Evolutionary conservation across 1,140 invertebrate species (phyloP).

Genomic region (Sinonovacula constricta): DNA sequence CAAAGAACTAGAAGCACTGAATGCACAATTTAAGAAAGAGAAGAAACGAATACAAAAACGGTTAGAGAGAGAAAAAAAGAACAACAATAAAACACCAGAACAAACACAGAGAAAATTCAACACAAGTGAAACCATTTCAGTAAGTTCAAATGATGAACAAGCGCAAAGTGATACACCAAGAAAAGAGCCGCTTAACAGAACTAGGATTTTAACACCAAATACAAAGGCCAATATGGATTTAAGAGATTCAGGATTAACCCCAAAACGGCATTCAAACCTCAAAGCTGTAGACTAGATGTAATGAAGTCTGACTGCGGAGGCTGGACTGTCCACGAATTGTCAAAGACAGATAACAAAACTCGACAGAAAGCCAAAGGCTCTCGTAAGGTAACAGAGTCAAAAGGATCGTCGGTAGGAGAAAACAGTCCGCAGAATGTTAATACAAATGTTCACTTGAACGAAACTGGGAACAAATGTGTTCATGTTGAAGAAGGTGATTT

Average conservation of each 20-base stretch:
- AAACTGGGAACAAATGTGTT: neutral
- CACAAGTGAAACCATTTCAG: neutral
- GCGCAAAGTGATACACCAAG: neutral
- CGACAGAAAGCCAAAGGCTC: slow-evolving; percentile 12
- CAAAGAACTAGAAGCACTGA: neutral
- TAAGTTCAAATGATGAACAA: neutral
- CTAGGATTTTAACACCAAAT: slow-evolving; percentile 2
- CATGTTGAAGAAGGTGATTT: slow-evolving; percentile 1
- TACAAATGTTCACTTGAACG: slow-evolving; percentile 10
- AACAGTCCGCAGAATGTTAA: slow-evolving; percentile 6
- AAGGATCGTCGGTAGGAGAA: neutral
- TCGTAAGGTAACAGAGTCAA: slow-evolving; percentile 18
- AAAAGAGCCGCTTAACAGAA: neutral
- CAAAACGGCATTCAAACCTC: neutral
- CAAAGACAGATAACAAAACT: slow-evolving; percentile 28
- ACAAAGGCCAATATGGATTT: neutral
- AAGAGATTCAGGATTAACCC: neutral
- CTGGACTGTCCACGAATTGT: no score
- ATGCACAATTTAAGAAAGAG: neutral
- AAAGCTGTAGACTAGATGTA: neutral
- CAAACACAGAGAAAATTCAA: neutral
- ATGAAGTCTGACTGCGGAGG: no score
- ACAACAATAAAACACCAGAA: neutral
- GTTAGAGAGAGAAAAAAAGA: neutral
- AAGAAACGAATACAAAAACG: neutral